Conservation (phyloP, 1,140 invertebrate species). For the Nephila pilipes region DNA sequence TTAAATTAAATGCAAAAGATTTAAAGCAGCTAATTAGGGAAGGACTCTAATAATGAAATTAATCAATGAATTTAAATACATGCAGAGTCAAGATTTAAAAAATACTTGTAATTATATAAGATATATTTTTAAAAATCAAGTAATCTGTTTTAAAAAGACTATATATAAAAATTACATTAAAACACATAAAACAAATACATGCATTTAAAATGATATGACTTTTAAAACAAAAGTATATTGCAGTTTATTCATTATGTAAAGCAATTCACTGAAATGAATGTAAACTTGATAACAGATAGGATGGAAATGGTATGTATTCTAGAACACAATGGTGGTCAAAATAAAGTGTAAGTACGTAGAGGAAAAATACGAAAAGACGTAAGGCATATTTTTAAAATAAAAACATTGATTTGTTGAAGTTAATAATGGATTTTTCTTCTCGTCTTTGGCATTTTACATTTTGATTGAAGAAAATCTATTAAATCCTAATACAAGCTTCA, state of each 20-base stretch:
- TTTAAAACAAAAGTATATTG: neutral
- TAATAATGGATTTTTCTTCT: neutral
- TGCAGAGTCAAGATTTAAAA: too few relatives aligned
- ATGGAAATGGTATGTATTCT: neutral
- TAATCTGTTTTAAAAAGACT: too few relatives aligned
- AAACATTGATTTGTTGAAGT: neutral
- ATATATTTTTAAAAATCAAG: too few relatives aligned
- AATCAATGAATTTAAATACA: too few relatives aligned
- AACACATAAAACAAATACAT: too few relatives aligned
- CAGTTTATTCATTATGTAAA: neutral
- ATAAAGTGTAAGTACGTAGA: neutral
- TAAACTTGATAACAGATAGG: neutral
- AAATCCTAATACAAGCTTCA: neutral
- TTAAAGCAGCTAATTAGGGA: too few relatives aligned
- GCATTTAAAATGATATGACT: constrained; percentile 27
- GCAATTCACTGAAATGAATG: neutral
- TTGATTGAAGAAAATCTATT: neutral
- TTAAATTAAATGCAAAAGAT: too few relatives aligned
- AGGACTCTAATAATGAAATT: too few relatives aligned
- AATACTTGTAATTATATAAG: too few relatives aligned
- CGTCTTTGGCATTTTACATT: constrained; percentile 9
- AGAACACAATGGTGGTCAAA: constrained; percentile 10
- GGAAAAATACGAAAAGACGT: neutral
- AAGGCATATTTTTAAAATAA: neutral
- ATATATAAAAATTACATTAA: neutral